phyloP scores from a whole-genome alignment of 2,113 vertebrate genomes.

The Cyphomyrus plagiostoma region DNA sequence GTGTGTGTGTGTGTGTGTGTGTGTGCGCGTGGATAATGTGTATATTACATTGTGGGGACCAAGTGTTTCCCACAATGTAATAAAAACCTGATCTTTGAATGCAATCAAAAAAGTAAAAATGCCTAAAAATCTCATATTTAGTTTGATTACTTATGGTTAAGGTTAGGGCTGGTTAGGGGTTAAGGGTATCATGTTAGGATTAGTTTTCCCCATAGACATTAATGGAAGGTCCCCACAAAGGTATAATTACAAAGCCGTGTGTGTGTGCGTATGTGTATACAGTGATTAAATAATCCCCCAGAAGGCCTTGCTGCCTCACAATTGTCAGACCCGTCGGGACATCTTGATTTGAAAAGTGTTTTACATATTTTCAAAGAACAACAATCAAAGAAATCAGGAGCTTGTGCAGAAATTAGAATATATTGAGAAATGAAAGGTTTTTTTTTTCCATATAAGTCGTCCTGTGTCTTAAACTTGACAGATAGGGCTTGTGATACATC shows the following conservation, averaged over 20 bases:
- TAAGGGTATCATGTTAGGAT: neutral
- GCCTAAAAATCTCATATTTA: neutral
- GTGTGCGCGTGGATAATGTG: neutral
- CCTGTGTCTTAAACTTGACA: slow-evolving; percentile 17
- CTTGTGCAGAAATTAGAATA: slow-evolving; percentile 5
- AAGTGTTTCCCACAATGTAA: neutral
- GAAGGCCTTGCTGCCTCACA: neutral
- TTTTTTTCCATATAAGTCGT: neutral
- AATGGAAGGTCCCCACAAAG: neutral
- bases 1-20: neutral
- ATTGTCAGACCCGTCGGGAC: slow-evolving; percentile 35
- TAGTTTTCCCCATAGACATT: neutral
- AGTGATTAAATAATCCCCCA: neutral
- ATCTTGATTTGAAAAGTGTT: slow-evolving; percentile 32
- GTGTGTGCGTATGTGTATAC: neutral
- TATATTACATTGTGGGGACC: neutral
- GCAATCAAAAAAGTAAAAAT: neutral
- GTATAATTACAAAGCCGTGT: neutral
- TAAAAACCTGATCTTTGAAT: neutral
- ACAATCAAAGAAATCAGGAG: slow-evolving; percentile 39
- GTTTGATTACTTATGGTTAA: neutral
- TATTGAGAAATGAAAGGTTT: slow-evolving; percentile 32
- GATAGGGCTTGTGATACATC: slow-evolving; percentile 25
- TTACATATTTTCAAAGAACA: slow-evolving; percentile 43
- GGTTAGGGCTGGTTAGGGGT: neutral